Conservation (phyloP, 1,140 invertebrate genomes). For the Pristionchus pacificus region DNA sequence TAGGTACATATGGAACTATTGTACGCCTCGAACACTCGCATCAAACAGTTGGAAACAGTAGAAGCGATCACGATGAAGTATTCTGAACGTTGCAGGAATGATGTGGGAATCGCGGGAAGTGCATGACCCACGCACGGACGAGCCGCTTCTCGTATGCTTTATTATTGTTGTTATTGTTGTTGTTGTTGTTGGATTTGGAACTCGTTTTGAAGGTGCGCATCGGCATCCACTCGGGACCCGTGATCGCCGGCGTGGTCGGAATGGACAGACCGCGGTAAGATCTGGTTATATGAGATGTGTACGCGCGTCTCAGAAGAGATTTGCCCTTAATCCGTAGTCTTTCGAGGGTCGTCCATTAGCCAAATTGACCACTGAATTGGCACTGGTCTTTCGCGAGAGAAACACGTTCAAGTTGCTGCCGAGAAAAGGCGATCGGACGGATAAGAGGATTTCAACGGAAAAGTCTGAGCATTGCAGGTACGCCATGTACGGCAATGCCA, state of each 20-base stretch:
- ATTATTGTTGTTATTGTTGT: too few species aligned
- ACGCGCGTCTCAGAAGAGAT: too few species aligned
- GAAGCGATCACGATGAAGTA: too few species aligned
- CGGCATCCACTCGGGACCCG: constrained; percentile 48
- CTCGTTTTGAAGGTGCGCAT: constrained; percentile 44
- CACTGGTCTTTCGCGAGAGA: neutral
- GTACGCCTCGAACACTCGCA: too few species aligned
- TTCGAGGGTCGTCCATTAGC: neutral
- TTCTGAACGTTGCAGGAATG: too few species aligned
- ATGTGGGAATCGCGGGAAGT: constrained; percentile 53
- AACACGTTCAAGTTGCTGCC: neutral
- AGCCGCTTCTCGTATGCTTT: too few species aligned
- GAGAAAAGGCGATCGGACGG: neutral
- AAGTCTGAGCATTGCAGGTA: constrained; percentile 63
- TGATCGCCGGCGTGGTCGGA: constrained; percentile 62
- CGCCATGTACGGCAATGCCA: constrained; percentile 73
- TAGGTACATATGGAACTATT: constrained; percentile 62
- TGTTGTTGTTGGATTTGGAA: neutral
- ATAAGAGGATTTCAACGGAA: too few species aligned
- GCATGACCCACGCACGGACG: constrained; percentile 43
- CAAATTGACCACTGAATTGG: neutral
- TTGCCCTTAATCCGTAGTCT: too few species aligned
- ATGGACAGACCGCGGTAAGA: constrained; percentile 61
- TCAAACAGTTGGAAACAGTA: too few species aligned
- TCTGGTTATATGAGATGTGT: neutral